Evolutionary conservation across 2,113 vertebrate species (phyloP).

Genomic region (Carassius auratus): DNA sequence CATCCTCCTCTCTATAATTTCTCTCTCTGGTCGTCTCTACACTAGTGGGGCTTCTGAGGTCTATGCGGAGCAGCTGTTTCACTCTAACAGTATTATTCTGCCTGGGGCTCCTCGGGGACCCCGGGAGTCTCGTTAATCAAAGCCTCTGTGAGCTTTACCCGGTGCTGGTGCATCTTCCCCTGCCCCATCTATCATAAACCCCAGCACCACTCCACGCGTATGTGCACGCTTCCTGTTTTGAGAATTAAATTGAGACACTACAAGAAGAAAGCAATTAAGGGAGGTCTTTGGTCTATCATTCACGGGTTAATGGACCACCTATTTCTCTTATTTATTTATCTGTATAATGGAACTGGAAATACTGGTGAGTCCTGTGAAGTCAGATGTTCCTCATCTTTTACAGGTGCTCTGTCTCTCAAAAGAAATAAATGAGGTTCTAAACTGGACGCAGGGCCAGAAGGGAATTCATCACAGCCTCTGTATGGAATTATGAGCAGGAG

Average conservation of each 20-base stretch:
- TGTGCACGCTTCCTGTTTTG: conserved; percentile 66
- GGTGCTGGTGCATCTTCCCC: conserved; percentile 69
- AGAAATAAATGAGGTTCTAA: conserved; percentile 56
- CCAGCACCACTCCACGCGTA: conserved; percentile 9
- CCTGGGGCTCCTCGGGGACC: conserved; percentile 75
- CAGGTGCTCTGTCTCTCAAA: conserved; percentile 15
- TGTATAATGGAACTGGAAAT: conserved; percentile 30
- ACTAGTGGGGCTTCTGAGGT: conserved; percentile 39
- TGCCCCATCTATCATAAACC: conserved; percentile 83
- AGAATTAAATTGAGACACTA: conserved; percentile 69
- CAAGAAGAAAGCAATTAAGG: conserved; percentile 67
- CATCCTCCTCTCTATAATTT: conserved; percentile 25
- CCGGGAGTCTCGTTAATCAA: conserved; percentile 81
- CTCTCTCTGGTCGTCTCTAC: conserved; percentile 43
- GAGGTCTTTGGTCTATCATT: conserved; percentile 76
- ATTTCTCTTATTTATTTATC: conserved; percentile 59
- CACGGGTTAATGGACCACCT: conserved; percentile 73
- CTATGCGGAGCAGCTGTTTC: conserved; percentile 66
- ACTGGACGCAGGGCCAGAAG: conserved; percentile 38
- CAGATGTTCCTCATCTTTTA: conserved; percentile 52
- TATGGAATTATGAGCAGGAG: conserved; percentile 33
- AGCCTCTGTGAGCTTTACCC: conserved; percentile 70
- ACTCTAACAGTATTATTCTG: conserved; percentile 76
- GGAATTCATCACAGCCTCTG: conserved; percentile 49
- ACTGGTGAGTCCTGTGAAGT: conserved; percentile 33